Evolutionary conservation across 37 sponge, comb jelly and placozoan genomes (phyloP).

Genomic region (Tethya wilhelma): DNA sequence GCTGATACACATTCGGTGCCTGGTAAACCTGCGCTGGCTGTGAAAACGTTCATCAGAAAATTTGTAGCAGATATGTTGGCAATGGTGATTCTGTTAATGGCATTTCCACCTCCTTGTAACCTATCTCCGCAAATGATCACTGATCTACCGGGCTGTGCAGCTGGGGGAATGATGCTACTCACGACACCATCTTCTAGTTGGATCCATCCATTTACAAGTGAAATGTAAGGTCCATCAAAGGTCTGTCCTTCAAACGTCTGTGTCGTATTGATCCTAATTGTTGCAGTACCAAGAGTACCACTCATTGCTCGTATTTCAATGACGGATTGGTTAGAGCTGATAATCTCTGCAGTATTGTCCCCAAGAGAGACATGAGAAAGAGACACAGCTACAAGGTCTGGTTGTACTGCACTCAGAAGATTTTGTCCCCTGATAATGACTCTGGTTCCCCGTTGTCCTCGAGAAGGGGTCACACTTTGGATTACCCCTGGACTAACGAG

Average conservation of each 20-base stretch:
- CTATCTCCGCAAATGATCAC: slow-evolving; percentile 52
- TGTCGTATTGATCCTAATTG: slow-evolving; percentile 43
- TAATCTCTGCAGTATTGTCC: slow-evolving; percentile 10
- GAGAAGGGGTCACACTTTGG: slow-evolving; percentile 27
- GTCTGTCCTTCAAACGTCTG: slow-evolving; percentile 23
- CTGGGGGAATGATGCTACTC: slow-evolving; percentile 44
- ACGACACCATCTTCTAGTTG: slow-evolving; percentile 61
- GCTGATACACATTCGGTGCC: slow-evolving; percentile 39
- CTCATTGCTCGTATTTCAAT: slow-evolving; percentile 22
- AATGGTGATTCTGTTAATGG: slow-evolving; percentile 19
- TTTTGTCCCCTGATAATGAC: slow-evolving; percentile 59
- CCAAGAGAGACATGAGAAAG: slow-evolving; percentile 25
- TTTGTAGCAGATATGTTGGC: not conserved
- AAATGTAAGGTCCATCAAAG: slow-evolving; percentile 50
- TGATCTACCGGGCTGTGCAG: slow-evolving; percentile 12
- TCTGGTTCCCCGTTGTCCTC: slow-evolving; percentile 74
- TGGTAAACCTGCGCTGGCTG: not conserved
- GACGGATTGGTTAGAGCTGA: not conserved
- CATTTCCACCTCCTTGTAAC: slow-evolving; percentile 56
- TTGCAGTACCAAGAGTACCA: slow-evolving; percentile 9
- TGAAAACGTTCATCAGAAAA: slow-evolving; percentile 2
- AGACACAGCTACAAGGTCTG: no score
- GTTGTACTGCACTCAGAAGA: slow-evolving; percentile 16
- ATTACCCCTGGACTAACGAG: slow-evolving; percentile 16
- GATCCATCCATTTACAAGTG: slow-evolving; percentile 28